phyloP scores from a whole-genome alignment of 2,113 vertebrate genomes.

The Pithys albifrons region DNA sequence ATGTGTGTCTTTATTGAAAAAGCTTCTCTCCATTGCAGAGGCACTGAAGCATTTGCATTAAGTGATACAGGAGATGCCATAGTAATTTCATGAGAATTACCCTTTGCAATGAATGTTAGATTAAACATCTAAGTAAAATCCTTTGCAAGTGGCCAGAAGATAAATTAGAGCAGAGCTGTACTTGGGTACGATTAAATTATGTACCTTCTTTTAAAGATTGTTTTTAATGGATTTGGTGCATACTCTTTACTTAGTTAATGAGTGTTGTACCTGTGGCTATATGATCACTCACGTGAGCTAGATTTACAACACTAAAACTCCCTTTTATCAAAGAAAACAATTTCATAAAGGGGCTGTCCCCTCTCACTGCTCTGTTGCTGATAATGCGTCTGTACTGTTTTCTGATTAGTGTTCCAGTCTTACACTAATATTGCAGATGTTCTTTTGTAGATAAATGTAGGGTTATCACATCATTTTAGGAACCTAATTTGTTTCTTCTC shows the following conservation, averaged over 20 bases:
- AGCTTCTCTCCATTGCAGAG: constrained; percentile 60
- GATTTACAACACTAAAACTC: constrained; percentile 66
- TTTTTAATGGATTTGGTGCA: constrained; percentile 79
- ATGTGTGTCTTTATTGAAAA: constrained; percentile 70
- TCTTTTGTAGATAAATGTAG: constrained; percentile 45
- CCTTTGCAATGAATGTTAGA: constrained; percentile 75
- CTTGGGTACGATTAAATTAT: constrained; percentile 72
- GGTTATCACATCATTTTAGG: constrained; percentile 33
- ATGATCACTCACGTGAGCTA: constrained; percentile 68
- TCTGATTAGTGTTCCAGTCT: constrained; percentile 70
- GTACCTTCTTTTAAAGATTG: constrained; percentile 73
- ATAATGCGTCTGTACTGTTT: constrained; percentile 69
- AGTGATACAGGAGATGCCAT: constrained; percentile 66
- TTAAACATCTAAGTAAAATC: constrained; percentile 74
- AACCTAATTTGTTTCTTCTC: constrained; percentile 21
- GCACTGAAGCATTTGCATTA: constrained; percentile 74
- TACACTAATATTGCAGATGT: constrained; percentile 18
- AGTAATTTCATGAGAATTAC: constrained; percentile 76
- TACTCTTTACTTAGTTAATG: constrained; percentile 75
- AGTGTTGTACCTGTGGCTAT: constrained; percentile 65
- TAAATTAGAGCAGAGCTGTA: constrained; percentile 69
- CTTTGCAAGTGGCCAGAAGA: constrained; percentile 72
- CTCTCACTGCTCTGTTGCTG: constrained; percentile 56
- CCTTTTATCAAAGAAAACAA: constrained; percentile 67
- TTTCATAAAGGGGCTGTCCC: constrained; percentile 71